A percentile compares a stretch with the other conserved stretches of the same genome.
Conservation (phyloP, 2,113 vertebrate genomes). For the Corvus cornix region DNA sequence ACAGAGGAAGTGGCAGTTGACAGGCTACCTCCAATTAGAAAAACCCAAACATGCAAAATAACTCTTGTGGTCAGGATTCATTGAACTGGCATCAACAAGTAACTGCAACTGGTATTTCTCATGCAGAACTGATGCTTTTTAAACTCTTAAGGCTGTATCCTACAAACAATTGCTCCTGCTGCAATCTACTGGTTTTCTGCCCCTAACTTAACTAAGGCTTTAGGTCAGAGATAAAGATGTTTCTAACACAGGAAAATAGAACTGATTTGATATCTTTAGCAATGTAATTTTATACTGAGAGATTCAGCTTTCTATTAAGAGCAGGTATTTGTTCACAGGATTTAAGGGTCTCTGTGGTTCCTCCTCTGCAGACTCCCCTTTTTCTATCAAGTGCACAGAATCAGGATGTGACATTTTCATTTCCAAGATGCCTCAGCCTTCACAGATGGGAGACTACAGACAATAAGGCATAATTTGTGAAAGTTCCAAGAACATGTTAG, state of each 20-base stretch:
- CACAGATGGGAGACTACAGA: conserved; percentile 29
- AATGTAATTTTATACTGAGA: neutral
- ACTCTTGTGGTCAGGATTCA: neutral
- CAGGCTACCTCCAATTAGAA: neutral
- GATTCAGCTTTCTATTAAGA: neutral
- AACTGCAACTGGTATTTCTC: neutral
- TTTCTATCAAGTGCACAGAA: neutral
- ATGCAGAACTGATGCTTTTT: neutral
- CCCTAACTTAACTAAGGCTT: neutral
- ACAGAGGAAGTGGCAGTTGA: neutral
- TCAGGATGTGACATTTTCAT: conserved; percentile 2
- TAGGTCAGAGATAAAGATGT: neutral
- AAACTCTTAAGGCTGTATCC: neutral
- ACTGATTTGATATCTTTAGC: neutral
- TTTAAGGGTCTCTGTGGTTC: neutral
- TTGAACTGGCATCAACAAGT: neutral
- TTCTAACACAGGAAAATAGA: neutral
- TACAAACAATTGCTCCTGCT: neutral
- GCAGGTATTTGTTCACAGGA: neutral
- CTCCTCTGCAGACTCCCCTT: neutral
- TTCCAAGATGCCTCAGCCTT: neutral
- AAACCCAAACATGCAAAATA: neutral
- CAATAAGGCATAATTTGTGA: conserved; percentile 21
- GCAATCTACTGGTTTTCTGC: neutral
- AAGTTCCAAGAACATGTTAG: conserved; percentile 43